Base-by-base conservation (phyloP, 92 coral and sea anemone species). In the Phenganax subtilis region DNA sequence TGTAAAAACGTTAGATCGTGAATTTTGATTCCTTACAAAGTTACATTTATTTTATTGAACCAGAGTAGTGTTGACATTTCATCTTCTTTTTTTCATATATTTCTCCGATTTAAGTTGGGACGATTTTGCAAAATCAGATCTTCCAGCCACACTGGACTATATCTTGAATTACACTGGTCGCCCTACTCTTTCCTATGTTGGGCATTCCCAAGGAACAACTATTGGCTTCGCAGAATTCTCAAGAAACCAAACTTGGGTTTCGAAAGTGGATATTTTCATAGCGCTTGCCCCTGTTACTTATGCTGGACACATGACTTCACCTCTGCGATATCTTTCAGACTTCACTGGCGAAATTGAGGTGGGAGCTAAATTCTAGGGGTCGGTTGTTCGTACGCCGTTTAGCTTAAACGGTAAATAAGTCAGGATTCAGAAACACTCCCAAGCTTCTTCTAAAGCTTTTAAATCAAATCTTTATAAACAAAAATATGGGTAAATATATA, bases 171-270 rank as follows among this genome's bases (percentile, higher is more conserved):
- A 82, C 82, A 86, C 96, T 6, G 62, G 80, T 0, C 87, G 88
- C 70, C 81, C 92, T 5, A 77, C 88, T 25, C 64, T 94, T 37
- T 88, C 87, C 56, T 94, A 94, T 73, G 90, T 87, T 55, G 98
- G 90, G 12, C 98, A 94, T 71, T 94, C 98, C 0, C 97, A 94
- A 72, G 98, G 98, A 71, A 90, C 97, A 0, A 71, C 88, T 82
- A 91, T 94, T 17, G 96, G 87, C 27, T 94, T 94, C 74, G 98
- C 98, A 28, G 96, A 86, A 57, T 77, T 89, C 30, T 87, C 98
- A 7, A 87, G 86, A 58, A 92, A 94, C 61, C 86, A 91, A 75
- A 91, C 87, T 14, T 84, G 88, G 63, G 92, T 92, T 51, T 87
- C 86, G 15, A 89, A 82, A 78, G 89, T 94, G 59, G 91, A 94